These are phyloP conservation scores for Albula goreensis DNA, from an alignment of 2,113 vertebrate species.

Conservation along the genomic window DNA sequence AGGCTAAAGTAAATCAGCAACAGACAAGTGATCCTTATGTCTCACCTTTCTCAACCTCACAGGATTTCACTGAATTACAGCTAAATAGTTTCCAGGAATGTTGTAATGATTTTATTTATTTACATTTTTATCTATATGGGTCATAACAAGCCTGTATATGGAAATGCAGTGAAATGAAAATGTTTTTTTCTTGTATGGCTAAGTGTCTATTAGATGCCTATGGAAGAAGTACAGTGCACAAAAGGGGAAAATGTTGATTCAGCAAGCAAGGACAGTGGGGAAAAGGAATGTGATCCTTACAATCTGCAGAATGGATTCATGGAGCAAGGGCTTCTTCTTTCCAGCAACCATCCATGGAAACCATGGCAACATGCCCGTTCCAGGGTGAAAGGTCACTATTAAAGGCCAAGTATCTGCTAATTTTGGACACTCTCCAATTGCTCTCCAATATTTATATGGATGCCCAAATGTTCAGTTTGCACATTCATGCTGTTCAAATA, in stretches of 20 bases:
- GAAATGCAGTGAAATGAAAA: background rate
- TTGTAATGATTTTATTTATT: background rate
- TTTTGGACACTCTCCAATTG: background rate
- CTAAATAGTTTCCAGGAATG: background rate
- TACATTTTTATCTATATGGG: background rate
- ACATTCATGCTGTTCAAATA: no score
- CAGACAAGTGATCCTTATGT: no score
- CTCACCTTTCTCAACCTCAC: background rate
- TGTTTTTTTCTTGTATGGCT: background rate
- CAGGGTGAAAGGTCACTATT: constrained; percentile 61
- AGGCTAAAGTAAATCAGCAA: no score
- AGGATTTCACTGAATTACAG: background rate
- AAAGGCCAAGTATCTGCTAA: constrained; percentile 22
- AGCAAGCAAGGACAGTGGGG: constrained; percentile 30
- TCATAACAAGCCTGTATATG: background rate
- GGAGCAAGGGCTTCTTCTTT: constrained; percentile 46
- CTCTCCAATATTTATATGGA: background rate
- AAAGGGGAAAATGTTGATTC: background rate
- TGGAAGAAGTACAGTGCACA: constrained; percentile 1
- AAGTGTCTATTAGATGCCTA: background rate
- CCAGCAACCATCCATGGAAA: constrained; percentile 51
- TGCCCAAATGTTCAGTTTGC: background rate
- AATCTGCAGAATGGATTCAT: constrained; percentile 36
- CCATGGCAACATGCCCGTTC: constrained; percentile 54
- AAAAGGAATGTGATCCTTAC: constrained; percentile 32